phyloP scores from a whole-genome alignment of 2,113 vertebrate species.

The Trematomus loennbergii region DNA sequence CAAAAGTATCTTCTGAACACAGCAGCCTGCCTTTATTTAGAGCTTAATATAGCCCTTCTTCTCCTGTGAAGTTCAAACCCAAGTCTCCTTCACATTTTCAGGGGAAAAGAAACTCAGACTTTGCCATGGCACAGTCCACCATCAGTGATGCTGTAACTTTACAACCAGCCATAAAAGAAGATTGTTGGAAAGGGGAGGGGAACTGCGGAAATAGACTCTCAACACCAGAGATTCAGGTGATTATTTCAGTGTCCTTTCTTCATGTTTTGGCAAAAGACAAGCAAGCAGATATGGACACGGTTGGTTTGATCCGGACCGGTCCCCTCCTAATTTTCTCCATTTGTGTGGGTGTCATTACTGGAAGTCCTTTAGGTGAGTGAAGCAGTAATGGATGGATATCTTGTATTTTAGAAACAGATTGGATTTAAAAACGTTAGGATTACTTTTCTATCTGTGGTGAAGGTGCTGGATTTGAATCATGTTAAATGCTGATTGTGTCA shows the following conservation, averaged over 20 bases:
- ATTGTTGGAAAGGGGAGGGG: neutral
- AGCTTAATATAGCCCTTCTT: neutral
- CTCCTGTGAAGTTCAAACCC: neutral
- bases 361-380: conserved; percentile 67
- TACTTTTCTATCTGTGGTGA: neutral
- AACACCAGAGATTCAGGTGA: neutral
- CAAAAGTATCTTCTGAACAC: neutral
- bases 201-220: neutral
- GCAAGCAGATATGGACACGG: conserved; percentile 26
- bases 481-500: neutral
- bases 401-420: neutral
- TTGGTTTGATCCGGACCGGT: neutral
- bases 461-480: neutral
- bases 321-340: conserved; percentile 26
- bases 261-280: neutral
- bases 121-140: neutral
- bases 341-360: conserved; percentile 26
- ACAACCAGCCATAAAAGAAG: conserved; percentile 52
- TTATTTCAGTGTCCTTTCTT: conserved; percentile 4
- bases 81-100: neutral
- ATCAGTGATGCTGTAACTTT: conserved; percentile 20
- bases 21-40: neutral
- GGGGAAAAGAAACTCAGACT: conserved; percentile 4
- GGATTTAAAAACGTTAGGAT: neutral
- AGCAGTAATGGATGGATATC: neutral